A percentile compares a stretch with the other conserved stretches of the same genome.
Evolutionary conservation across 2,797 vertebrate species (phyloP).

Genomic region (Melanotaenia boesemani): DNA sequence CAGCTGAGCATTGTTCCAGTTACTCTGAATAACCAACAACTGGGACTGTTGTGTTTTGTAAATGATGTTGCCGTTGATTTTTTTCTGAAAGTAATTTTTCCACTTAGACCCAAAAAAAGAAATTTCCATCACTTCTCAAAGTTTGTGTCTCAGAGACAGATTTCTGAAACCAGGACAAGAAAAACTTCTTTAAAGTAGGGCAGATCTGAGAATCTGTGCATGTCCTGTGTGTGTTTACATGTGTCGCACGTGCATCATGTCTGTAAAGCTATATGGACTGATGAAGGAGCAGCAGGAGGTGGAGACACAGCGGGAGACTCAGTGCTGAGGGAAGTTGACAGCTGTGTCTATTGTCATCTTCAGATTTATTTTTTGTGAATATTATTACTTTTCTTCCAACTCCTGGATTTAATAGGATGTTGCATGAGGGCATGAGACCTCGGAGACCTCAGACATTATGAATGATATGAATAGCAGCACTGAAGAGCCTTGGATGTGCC

Average conservation of each 20-base stretch:
- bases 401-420: not conserved
- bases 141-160: not conserved
- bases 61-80: not conserved
- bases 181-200: slow-evolving; percentile 1
- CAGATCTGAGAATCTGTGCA: not conserved
- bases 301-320: not conserved
- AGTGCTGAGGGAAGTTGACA: not conserved
- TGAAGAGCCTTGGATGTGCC: not conserved
- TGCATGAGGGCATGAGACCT: not conserved
- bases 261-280: not conserved
- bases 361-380: not conserved
- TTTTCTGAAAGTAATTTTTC: not conserved
- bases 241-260: not conserved
- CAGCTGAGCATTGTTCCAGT: no score
- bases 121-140: not conserved
- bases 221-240: not conserved
- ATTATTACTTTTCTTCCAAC: not conserved
- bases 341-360: not conserved
- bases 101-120: not conserved
- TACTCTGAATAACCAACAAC: not conserved
- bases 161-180: not conserved
- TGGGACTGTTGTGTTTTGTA: not conserved
- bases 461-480: not conserved
- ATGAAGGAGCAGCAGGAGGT: not conserved
- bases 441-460: not conserved